phyloP scores from a whole-genome alignment of 2,888 invertebrate species.

The Lasiommata megera region DNA sequence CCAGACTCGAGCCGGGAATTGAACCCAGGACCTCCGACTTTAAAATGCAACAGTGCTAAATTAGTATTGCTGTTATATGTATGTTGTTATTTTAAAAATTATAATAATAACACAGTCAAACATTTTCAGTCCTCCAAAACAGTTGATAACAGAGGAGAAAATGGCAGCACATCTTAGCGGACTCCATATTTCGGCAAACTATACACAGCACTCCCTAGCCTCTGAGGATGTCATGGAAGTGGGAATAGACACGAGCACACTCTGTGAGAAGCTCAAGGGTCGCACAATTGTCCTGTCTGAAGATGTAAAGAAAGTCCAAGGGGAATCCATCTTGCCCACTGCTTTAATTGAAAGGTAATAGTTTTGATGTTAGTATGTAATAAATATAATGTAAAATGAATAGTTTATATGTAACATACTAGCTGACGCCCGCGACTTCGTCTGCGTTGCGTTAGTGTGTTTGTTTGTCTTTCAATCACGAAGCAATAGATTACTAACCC shows the following conservation, averaged over 20 bases:
- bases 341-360: constrained; percentile 80
- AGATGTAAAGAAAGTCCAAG: constrained; percentile 84
- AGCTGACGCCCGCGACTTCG: too few relatives aligned
- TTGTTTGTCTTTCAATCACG: too few relatives aligned
- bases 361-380: not conserved
- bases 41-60: too few relatives aligned
- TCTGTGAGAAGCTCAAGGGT: constrained; percentile 64
- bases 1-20: too few relatives aligned
- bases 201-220: constrained; percentile 52
- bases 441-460: too few relatives aligned
- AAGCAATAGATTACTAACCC: too few relatives aligned
- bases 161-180: constrained; percentile 90
- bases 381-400: too few relatives aligned
- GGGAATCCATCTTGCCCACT: constrained; percentile 85
- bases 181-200: constrained; percentile 85
- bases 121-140: constrained; percentile 82
- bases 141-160: constrained; percentile 91
- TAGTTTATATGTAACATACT: too few relatives aligned
- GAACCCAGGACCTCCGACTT: too few relatives aligned
- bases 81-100: too few relatives aligned
- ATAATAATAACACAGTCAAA: not conserved
- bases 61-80: too few relatives aligned
- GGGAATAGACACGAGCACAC: constrained; percentile 45
- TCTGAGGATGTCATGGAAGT: constrained; percentile 59
- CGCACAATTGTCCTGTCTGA: constrained; percentile 85